Evolutionary conservation across 2,888 invertebrate species (phyloP).

Genomic region (Parnassius apollo): DNA sequence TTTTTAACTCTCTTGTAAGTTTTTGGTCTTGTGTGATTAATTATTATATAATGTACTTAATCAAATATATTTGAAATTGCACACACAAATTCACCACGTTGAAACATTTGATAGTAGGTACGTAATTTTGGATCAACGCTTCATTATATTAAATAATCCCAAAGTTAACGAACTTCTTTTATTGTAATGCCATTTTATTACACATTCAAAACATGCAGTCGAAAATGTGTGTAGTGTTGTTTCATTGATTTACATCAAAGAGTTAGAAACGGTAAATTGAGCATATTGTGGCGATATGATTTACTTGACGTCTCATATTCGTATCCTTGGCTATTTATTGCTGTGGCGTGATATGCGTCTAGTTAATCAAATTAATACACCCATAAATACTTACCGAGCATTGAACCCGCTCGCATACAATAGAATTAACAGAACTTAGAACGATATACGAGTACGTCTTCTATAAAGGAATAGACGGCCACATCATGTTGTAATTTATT

Average conservation of each 20-base stretch:
- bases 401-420: slow-evolving; percentile 53
- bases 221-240: no score
- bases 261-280: slow-evolving; percentile 10
- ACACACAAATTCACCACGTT: no score
- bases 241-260: slow-evolving; percentile 18
- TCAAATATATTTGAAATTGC: no score
- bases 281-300: slow-evolving; percentile 18
- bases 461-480: slow-evolving; percentile 6
- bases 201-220: no score
- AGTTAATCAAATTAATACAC: slow-evolving; percentile 36
- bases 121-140: no score
- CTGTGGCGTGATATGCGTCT: slow-evolving; percentile 20
- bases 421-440: slow-evolving; percentile 43
- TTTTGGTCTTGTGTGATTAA: no score
- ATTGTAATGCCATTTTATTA: no score
- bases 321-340: slow-evolving; percentile 28
- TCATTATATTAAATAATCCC: no score
- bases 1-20: no score
- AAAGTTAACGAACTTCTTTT: no score
- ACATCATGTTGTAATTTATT: slow-evolving; percentile 9
- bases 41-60: no score
- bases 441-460: slow-evolving; percentile 30
- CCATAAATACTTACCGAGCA: slow-evolving; percentile 34
- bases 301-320: slow-evolving; percentile 20
- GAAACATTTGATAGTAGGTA: no score